These are phyloP conservation scores for Macrostomum lignano DNA, from an alignment of 1,140 invertebrate species.

Conservation along the genomic window DNA sequence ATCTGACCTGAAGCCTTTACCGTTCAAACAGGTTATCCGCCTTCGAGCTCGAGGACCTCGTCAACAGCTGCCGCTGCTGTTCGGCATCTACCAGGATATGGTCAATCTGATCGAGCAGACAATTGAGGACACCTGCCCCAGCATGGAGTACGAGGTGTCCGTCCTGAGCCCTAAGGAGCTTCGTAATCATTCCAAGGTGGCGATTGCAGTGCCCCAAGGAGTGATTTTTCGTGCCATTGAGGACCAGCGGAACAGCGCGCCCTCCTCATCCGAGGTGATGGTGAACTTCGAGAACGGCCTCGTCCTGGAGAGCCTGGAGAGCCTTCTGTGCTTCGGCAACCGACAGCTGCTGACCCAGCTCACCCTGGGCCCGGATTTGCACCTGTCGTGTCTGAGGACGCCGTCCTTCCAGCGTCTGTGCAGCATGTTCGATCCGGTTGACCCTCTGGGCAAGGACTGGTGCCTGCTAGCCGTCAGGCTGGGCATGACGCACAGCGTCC, in stretches of 20 bases:
- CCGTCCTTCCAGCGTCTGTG: conserved; percentile 29
- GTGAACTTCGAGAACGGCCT: conserved; percentile 30
- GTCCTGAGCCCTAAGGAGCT: conserved; percentile 32
- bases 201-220: no score
- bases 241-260: not conserved
- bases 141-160: conserved; percentile 37
- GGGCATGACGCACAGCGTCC: conserved; percentile 34
- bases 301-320: conserved; percentile 36
- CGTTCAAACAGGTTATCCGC: conserved; percentile 1
- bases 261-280: not conserved
- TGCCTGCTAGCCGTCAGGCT: conserved; percentile 45
- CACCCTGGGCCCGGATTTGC: conserved; percentile 29
- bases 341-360: conserved; percentile 25
- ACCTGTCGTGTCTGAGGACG: conserved; percentile 31
- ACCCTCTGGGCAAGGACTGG: conserved; percentile 50
- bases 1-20: conserved; percentile 36
- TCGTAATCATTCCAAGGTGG: not conserved
- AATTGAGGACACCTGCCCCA: conserved; percentile 37
- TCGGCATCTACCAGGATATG: conserved; percentile 46
- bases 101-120: conserved; percentile 39
- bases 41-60: conserved; percentile 32
- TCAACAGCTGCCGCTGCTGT: conserved; percentile 20
- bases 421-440: conserved; percentile 42
- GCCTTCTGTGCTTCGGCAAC: conserved; percentile 39
- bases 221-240: no score